Base-by-base conservation (phyloP, 1,140 invertebrate species). In the Drosophila kepulauana region DNA sequence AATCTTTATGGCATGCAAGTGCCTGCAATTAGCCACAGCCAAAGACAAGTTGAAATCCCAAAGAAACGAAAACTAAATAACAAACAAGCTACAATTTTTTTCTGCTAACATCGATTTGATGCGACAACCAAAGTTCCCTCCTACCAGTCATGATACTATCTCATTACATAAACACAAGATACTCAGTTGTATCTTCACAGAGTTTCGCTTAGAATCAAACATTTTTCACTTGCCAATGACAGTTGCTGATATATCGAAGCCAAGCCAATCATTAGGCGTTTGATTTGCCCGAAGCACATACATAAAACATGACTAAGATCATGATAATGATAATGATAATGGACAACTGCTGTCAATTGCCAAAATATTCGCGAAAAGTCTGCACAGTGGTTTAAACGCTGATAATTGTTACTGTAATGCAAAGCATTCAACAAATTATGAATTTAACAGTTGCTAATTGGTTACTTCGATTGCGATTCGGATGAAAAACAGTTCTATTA, bases 211-310 rank as follows among this genome's bases (percentile, higher is more conserved):
- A 79, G 81, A 82, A 79, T 82, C 58, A 64, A 67, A 54, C 67
- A 79, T 66, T 72, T 72, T 73, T 25, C 81, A 84, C 81, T 81
- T 69, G 72, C 41, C 61, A 43, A 25, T 41, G 15, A 72, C 57
- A 68, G 30, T 65, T 45, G 20, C 48, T 61, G 57, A 15, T 15
- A 10, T 49, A 68, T 72, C 63, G 63, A 54, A 56, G 76, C 67
- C n/a, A 35, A 68, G 72, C 67, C 64, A 78, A 48, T 57, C 75
- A 81, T 72, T 79, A 72, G 68, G 61, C 63, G 51, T 79, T 86
- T 86, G 82, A 86, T 86, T 86, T 58, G 75, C 79, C 70, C 67
- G 49, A 69, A 78, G 70, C 75, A 62, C 70, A 86, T 81, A 81
- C 82, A 86, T 86, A 86, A 81, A 86, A 78, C 82, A 81, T 78